These are phyloP conservation scores for Portunus trituberculatus DNA, from an alignment of 1,140 invertebrate genomes.

Conservation along the genomic window DNA sequence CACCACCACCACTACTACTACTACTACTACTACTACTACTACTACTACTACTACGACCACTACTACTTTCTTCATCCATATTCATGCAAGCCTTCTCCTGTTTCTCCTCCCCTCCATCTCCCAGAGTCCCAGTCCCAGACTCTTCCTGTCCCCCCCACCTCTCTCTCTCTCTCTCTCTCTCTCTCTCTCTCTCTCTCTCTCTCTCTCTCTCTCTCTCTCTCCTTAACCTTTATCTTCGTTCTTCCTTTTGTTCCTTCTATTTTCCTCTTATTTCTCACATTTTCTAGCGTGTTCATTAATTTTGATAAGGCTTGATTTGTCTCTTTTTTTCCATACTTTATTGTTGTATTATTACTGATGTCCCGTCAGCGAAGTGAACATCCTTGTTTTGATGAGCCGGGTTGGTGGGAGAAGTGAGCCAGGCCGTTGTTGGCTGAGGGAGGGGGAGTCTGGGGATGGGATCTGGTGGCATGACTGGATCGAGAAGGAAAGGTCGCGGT, in stretches of 20 bases:
- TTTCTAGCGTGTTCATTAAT: neutral
- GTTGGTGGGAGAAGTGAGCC: neutral
- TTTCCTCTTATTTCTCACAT: neutral
- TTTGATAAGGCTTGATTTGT: neutral
- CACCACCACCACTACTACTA: neutral
- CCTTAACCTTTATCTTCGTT: neutral
- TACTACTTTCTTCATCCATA: slow-evolving; percentile 5
- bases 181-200: neutral
- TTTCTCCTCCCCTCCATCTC: neutral
- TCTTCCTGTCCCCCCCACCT: neutral
- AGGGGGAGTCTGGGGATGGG: neutral
- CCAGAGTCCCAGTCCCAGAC: neutral
- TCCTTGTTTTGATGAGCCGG: neutral
- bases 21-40: neutral
- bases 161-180: slow-evolving; percentile 38
- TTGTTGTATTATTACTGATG: too few relatives aligned
- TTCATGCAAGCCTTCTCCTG: neutral
- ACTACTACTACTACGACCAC: slow-evolving; percentile 26
- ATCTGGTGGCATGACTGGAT: neutral
- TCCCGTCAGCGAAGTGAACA: neutral
- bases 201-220: neutral
- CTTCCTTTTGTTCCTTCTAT: neutral
- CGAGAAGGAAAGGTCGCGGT: neutral
- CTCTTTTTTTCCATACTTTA: neutral
- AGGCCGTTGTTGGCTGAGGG: neutral